These are phyloP conservation scores for Thunnus thynnus DNA, from an alignment of 2,113 vertebrate species.

Conservation along the genomic window DNA sequence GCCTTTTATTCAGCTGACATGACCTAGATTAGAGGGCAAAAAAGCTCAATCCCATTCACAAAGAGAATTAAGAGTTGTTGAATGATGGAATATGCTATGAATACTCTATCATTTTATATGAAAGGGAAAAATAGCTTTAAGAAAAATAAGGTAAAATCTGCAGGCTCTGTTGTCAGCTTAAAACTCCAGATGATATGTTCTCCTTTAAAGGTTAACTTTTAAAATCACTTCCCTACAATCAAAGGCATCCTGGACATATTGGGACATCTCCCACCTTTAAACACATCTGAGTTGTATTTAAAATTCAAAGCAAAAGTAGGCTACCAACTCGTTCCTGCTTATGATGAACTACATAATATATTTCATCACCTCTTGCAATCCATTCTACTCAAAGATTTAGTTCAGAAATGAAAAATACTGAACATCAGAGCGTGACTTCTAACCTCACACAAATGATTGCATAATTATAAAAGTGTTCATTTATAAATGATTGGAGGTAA, in stretches of 20 bases:
- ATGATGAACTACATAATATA: conserved; percentile 1
- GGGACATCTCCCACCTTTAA: conserved; percentile 5
- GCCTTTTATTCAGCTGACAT: conserved; percentile 68
- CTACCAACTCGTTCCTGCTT: conserved; percentile 1
- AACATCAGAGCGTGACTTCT: neutral
- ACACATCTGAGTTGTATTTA: conserved; percentile 23
- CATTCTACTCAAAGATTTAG: neutral
- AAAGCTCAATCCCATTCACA: conserved; percentile 28
- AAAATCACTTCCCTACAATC: conserved; percentile 30
- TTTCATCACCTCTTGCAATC: neutral
- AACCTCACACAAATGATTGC: neutral
- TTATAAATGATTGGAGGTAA: conserved; percentile 5
- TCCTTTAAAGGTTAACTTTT: conserved; percentile 30
- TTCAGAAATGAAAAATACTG: conserved; percentile 19
- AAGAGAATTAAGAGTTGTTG: conserved; percentile 63
- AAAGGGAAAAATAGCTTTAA: conserved; percentile 16
- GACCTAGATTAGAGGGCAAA: conserved; percentile 59
- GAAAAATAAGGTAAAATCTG: neutral
- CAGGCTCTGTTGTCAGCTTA: neutral
- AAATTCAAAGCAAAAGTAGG: conserved; percentile 48
- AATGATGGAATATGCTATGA: conserved; percentile 51
- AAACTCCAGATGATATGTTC: conserved; percentile 9
- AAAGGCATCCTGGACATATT: conserved; percentile 29
- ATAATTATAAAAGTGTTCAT: neutral
- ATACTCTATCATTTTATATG: conserved; percentile 20